Conservation (phyloP, 2,888 invertebrate species). For the Dasypogon diadema region DNA sequence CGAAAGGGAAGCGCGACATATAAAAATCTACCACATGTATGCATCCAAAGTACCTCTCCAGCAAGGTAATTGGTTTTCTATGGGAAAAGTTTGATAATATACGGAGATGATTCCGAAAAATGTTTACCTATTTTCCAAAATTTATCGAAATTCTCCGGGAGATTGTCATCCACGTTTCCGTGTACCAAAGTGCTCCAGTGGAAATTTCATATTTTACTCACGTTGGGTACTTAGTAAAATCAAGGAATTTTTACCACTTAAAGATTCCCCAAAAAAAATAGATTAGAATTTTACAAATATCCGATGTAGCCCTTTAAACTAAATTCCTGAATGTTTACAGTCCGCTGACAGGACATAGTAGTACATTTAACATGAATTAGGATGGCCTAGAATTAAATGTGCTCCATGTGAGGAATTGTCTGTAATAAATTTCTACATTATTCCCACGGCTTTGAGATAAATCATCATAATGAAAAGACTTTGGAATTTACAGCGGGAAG, state of each 20-base stretch:
- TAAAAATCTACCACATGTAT: neutral
- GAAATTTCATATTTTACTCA: neutral
- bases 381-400: constrained; percentile 10
- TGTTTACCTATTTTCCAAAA: neutral
- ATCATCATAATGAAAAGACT: constrained; percentile 26
- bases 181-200: no score
- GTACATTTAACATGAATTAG: neutral
- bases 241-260: neutral
- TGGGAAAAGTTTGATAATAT: neutral
- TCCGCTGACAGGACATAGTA: neutral
- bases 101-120: neutral
- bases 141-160: neutral
- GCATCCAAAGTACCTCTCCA: neutral
- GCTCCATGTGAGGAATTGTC: constrained; percentile 14
- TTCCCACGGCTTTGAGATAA: constrained; percentile 4
- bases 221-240: no score
- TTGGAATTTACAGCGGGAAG: constrained; percentile 23
- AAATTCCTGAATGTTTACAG: neutral
- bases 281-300: neutral
- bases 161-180: neutral
- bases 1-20: neutral
- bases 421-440: constrained; percentile 16
- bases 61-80: neutral
- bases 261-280: no score
- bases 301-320: neutral